Evolutionary conservation across 2,113 vertebrate species (phyloP).

Genomic region (Tichodroma muraria): DNA sequence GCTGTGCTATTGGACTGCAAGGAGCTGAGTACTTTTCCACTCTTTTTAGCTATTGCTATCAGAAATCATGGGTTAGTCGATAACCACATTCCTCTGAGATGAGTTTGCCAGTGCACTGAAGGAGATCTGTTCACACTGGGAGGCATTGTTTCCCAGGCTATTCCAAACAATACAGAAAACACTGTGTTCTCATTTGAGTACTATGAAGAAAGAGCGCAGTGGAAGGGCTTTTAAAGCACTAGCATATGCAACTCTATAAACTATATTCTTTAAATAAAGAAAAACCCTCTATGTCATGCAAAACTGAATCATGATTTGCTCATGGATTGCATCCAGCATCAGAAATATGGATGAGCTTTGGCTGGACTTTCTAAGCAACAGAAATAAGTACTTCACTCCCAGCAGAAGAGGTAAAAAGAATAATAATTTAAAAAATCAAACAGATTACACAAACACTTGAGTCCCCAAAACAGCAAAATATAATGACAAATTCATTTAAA

Average conservation of each 20-base stretch:
- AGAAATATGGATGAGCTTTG: slow-evolving; percentile 28
- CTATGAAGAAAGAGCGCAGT: neutral
- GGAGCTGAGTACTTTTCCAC: slow-evolving; percentile 44
- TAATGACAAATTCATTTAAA: neutral
- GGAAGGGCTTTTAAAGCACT: slow-evolving; percentile 20
- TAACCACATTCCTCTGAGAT: slow-evolving; percentile 42
- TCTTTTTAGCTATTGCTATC: slow-evolving; percentile 34
- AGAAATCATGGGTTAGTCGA: slow-evolving; percentile 36
- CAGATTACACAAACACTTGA: neutral
- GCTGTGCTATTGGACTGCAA: neutral
- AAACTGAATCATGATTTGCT: neutral
- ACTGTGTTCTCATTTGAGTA: slow-evolving; percentile 4
- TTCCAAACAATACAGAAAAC: slow-evolving; percentile 50
- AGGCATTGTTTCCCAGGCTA: slow-evolving; percentile 43
- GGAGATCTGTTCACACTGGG: slow-evolving; percentile 32
- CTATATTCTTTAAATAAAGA: slow-evolving; percentile 20
- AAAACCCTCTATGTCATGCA: neutral
- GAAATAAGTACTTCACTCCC: neutral
- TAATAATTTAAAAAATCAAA: neutral
- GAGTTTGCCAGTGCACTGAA: slow-evolving; percentile 32
- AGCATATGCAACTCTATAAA: slow-evolving; percentile 19
- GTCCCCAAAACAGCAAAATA: neutral
- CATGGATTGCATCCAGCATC: neutral
- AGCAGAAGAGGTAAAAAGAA: neutral
- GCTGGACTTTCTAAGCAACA: neutral